Base-by-base conservation (phyloP, 1,140 invertebrate species). In the Chlorops oryzae region DNA sequence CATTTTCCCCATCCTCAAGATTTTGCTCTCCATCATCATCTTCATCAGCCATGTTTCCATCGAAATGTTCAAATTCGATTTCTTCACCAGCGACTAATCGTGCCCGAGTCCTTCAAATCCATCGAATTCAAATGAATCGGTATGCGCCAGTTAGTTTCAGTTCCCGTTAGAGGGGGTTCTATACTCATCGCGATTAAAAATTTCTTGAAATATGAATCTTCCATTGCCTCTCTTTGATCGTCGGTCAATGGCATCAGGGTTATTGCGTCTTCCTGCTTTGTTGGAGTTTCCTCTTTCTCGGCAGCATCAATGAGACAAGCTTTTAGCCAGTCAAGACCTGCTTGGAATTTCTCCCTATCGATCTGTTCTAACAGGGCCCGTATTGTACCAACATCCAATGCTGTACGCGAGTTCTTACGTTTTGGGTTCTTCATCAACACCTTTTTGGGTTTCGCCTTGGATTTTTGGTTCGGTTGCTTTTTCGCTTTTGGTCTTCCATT, bases 131-230 rank as follows among this genome's bases (percentile, higher is more conserved):
- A 63, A 57, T 74, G 64, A 15, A 63, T 65, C 3, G 81, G 79
- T 51, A 83, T 79, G 42, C 80, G 74, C 81, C 81, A 83, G 61
- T 81, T 81, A 55, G 57, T 65, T 71, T 83, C 79, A 70, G 74
- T 61, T 54, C 77, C 73, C 42, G 73, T 70, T 47, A 72, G 65
- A 3, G 82, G 82, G 49, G 78, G 71, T 46, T 75, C 67, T 55
- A 83, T 74, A 49, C 80, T 79, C 40, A 81, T 59, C n/a, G 74
- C 75, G 25, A 74, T 72, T 21, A 84, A 64, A 17, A 82, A 62
- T 56, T 75, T 75, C 56, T 79, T 74, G 59, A 84, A 82, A 58
- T 71, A 70, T n/a, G 59, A 56, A 60, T 79, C 74, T 56, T 83
- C 80, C 73, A 81, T 76, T 17, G 80, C 81, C 17, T 74, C 62